Evolutionary conservation across 2,113 vertebrate genomes (phyloP).

Genomic region (Tupaia tana): DNA sequence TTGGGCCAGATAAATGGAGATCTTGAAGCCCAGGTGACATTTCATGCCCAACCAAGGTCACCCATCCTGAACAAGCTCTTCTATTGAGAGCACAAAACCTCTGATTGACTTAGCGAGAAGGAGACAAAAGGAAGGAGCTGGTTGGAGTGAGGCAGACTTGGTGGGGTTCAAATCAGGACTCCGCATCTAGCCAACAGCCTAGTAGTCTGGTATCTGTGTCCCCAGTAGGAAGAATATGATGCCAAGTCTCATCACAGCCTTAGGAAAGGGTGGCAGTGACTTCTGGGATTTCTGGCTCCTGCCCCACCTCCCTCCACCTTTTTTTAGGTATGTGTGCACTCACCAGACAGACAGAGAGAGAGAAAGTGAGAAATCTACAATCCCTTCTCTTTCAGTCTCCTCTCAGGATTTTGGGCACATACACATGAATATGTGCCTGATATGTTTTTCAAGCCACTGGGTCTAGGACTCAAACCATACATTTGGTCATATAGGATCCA

Average conservation of each 20-base stretch:
- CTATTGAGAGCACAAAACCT: background rate
- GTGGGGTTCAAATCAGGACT: background rate
- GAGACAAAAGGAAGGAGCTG: background rate
- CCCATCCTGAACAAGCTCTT: slow-evolving; percentile 20
- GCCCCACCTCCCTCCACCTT: background rate
- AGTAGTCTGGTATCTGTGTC: background rate
- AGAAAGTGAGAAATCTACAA: too few relatives aligned
- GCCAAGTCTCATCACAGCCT: background rate
- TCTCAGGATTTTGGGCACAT: too few relatives aligned
- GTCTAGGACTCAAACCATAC: too few relatives aligned
- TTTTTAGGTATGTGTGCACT: too few relatives aligned
- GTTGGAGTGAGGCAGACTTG: background rate
- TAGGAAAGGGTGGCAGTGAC: background rate
- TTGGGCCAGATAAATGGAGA: background rate
- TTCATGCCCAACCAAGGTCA: background rate
- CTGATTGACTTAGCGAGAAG: background rate
- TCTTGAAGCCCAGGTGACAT: background rate
- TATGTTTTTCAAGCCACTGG: too few relatives aligned
- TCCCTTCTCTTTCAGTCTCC: too few relatives aligned
- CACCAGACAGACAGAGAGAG: too few relatives aligned
- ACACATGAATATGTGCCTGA: too few relatives aligned
- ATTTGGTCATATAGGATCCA: too few relatives aligned
- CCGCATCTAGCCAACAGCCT: background rate
- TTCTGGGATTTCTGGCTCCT: background rate
- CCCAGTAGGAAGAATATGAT: background rate